Evolutionary conservation across 2,797 vertebrate genomes (phyloP), one percentile per base, ranked within the genome.

Genomic region (Falco columbarius): DNA sequence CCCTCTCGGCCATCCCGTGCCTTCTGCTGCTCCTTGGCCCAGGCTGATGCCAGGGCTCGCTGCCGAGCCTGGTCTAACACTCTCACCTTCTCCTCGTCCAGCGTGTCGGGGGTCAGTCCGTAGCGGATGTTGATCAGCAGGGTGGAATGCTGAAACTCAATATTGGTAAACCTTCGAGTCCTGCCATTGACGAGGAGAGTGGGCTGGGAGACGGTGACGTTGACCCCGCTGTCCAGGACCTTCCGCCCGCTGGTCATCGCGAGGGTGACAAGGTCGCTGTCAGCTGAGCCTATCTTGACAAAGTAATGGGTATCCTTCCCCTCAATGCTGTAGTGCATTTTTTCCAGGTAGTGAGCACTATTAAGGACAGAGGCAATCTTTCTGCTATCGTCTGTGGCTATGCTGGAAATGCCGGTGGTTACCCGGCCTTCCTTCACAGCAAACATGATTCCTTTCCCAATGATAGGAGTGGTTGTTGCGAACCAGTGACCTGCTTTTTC

Each of bases 401-500:
- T 97, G 89, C 98, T 98, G 7, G 99, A 99, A 70, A 99, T 96
- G 0, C 99, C 99, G 0, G 99, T 99, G 95, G 99, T 99, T 67
- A 99, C 99, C 6, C 98, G 98, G 42, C 99, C 99, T 95, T 99
- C 99, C 90, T 99, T 99, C 95, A 99, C 98, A 5, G 99, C 99
- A 67, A 99, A 98, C 99, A 99, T 99, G 89, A 99, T 98, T 15
- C 99, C 99, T 54, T 99, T 98, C 81, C 99, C 99, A 54, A 99
- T 98, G 91, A 99, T 99, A 21, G 99, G 99, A 13, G 98, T 99
- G 94, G 98, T 99, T n/a, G 99, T 99, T 79, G 99, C 99, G 12
- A 99, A 99, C 99, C 99, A 99, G 98, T 99, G 99, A 65, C 99
- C 99, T 1, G 98, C 99, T 97, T 99, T 99, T 90, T 99, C 99